These are phyloP conservation scores for Pseudorhombus dupliciocellatus DNA, from an alignment of 2,113 vertebrate genomes.

Conservation along the genomic window DNA sequence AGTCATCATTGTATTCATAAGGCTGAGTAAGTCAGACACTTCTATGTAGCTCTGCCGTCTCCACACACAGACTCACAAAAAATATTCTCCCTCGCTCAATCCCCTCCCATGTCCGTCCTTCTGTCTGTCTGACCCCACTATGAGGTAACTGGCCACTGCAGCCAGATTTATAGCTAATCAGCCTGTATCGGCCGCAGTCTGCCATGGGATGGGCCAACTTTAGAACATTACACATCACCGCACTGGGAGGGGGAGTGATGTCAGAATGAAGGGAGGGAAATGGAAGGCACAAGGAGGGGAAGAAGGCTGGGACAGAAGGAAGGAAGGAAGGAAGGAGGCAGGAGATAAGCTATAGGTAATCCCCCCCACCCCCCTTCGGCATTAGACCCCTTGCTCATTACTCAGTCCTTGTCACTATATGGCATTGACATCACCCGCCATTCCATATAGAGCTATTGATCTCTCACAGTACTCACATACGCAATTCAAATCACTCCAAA, in stretches of 20 bases:
- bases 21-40: conserved; percentile 84
- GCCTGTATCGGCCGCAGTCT: conserved; percentile 71
- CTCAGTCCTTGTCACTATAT: conserved; percentile 46
- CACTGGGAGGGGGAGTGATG: conserved; percentile 59
- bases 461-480: conserved; percentile 58
- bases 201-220: conserved; percentile 62
- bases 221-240: conserved; percentile 70
- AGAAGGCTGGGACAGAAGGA: background rate
- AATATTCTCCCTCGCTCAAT: conserved; percentile 38
- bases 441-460: conserved; percentile 66
- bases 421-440: conserved; percentile 58
- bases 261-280: conserved; percentile 43
- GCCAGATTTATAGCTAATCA: conserved; percentile 77
- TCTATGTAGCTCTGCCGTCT: conserved; percentile 77
- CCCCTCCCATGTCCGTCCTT: conserved; percentile 57
- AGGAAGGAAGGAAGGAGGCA: background rate
- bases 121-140: conserved; percentile 44
- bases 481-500: conserved; percentile 66
- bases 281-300: conserved; percentile 4
- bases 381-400: conserved; percentile 57
- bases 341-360: conserved; percentile 11
- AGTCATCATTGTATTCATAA: conserved; percentile 87
- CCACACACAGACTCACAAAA: conserved; percentile 73
- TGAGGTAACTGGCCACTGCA: conserved; percentile 68
- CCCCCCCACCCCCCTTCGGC: conserved; percentile 24